Evolutionary conservation across 2,797 vertebrate species (phyloP).

Genomic region (Sebastes cheni): DNA sequence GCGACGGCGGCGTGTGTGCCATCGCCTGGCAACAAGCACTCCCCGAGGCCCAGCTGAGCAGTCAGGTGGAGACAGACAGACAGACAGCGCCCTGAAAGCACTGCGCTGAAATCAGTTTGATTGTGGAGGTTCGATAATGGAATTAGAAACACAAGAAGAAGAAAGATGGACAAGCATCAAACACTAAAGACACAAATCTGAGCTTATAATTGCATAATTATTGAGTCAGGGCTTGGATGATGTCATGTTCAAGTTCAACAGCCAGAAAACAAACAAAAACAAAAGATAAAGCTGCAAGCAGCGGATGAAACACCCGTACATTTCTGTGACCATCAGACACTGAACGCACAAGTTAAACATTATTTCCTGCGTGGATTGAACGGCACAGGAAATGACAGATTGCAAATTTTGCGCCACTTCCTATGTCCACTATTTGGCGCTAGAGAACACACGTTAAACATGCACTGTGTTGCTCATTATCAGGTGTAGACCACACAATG

Average conservation of each 20-base stretch:
- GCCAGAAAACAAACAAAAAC: not conserved
- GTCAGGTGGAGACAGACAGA: constrained; percentile 65
- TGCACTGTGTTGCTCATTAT: no score
- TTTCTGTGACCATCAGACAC: no score
- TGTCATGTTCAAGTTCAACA: not conserved
- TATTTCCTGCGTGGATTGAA: no score
- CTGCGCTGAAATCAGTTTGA: constrained; percentile 21
- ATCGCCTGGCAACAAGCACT: constrained; percentile 75
- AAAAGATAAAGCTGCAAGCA: not conserved
- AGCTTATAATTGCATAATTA: not conserved
- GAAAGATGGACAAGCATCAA: not conserved
- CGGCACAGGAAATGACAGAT: no score
- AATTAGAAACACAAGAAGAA: not conserved
- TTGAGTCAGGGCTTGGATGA: not conserved
- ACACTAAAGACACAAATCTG: not conserved
- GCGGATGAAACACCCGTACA: no score
- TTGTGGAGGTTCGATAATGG: constrained; percentile 9
- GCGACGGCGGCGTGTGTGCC: constrained; percentile 55
- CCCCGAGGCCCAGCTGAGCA: constrained; percentile 53
- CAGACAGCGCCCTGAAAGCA: constrained; percentile 41
- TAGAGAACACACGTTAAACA: no score
- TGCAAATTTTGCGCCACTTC: no score
- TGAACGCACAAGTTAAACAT: accelerated
- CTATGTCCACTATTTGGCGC: accelerated
- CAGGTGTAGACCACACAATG: no score